Evolutionary conservation across 2,113 vertebrate species (phyloP).

Genomic region (Odocoileus virginianus): DNA sequence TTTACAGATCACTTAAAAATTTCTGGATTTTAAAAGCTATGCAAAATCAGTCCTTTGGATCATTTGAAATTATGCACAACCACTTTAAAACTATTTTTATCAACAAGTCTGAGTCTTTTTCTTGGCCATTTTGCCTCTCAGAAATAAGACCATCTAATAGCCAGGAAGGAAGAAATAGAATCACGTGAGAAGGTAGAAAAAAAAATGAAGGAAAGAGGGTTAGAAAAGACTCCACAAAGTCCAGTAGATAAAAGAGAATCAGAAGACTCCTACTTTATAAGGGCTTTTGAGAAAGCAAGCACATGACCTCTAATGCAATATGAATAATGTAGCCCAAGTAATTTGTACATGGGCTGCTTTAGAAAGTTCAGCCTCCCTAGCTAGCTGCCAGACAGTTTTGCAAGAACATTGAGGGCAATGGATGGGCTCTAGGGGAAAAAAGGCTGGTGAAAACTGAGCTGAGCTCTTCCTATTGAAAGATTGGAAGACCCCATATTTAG

Average conservation of each 20-base stretch:
- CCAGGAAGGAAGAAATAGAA: not conserved
- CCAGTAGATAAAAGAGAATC: not conserved
- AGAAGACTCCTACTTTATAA: not conserved
- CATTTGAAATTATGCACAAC: not conserved
- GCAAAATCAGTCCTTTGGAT: not conserved
- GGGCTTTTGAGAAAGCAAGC: slow-evolving; percentile 9
- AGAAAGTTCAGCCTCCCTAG: not conserved
- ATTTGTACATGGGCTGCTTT: not conserved
- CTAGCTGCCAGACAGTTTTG: not conserved
- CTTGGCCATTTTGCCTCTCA: not conserved
- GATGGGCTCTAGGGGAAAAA: not conserved
- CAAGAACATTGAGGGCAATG: not conserved
- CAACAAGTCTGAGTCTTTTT: slow-evolving; percentile 23
- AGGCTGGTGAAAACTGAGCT: not conserved
- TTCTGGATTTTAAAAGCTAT: not conserved
- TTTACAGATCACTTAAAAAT: not conserved
- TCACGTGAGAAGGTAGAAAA: not conserved
- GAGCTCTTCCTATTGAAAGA: not conserved
- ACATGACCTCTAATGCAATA: not conserved
- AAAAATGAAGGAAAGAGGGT: not conserved
- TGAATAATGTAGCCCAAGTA: not conserved
- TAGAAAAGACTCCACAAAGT: not conserved
- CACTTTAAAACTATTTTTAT: not conserved
- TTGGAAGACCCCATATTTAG: not conserved
- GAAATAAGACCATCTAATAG: not conserved